These are phyloP conservation scores for Serinus canaria DNA, from an alignment of 2,113 vertebrate genomes.

Conservation along the genomic window DNA sequence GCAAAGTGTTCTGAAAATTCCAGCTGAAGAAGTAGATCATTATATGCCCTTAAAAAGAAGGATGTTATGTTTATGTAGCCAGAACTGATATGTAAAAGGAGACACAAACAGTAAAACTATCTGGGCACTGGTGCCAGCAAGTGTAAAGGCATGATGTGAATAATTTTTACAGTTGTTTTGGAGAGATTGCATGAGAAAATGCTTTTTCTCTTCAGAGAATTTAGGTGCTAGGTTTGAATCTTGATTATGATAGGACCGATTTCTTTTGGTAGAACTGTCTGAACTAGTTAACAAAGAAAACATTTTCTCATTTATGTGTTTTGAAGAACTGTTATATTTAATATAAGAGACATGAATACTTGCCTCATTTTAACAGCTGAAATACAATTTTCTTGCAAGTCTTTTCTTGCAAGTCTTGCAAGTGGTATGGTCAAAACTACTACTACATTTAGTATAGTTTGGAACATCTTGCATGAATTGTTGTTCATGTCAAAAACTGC, in stretches of 20 bases:
- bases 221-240: neutral
- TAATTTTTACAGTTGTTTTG: neutral
- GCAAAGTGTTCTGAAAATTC: slow-evolving; percentile 2
- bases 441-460: neutral
- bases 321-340: neutral
- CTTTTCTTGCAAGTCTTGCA: neutral
- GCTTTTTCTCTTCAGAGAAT: neutral
- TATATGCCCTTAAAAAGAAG: neutral
- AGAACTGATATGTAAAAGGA: neutral
- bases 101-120: neutral
- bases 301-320: neutral
- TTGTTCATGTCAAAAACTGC: neutral
- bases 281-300: neutral
- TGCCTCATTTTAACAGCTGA: neutral
- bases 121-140: neutral
- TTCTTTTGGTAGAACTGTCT: neutral
- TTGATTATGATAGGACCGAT: neutral
- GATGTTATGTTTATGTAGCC: neutral
- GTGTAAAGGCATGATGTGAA: neutral
- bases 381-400: neutral
- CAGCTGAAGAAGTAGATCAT: neutral
- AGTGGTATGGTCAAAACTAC: neutral
- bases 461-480: neutral
- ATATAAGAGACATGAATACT: neutral
- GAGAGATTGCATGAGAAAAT: neutral